phyloP scores from a whole-genome alignment of 2,113 vertebrate species.

The Campylomormyrus numenius region DNA sequence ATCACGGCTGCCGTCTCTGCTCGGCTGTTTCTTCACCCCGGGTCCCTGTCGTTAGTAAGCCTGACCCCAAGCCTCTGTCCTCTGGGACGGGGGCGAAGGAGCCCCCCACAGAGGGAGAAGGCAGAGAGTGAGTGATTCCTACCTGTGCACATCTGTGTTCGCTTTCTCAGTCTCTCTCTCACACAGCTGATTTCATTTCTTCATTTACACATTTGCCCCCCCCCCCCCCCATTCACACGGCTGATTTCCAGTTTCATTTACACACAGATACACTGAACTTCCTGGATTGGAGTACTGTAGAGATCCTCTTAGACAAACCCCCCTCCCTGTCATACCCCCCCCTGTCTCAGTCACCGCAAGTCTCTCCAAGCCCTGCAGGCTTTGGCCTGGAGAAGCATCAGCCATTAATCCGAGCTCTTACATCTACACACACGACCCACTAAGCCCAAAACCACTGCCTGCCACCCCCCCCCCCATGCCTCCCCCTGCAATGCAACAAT shows the following conservation, averaged over 20 bases:
- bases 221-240: background rate
- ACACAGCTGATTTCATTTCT: slow-evolving; percentile 16
- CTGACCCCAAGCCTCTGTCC: background rate
- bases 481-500: background rate
- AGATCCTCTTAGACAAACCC: background rate
- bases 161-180: slow-evolving; percentile 25
- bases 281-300: background rate
- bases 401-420: background rate
- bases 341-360: background rate
- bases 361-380: background rate
- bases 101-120: background rate
- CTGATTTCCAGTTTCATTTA: background rate
- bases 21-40: background rate
- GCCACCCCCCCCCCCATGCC: background rate
- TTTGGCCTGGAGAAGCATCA: background rate
- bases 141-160: background rate
- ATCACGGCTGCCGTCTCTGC: background rate
- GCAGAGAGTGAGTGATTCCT: background rate
- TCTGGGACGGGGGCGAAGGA: background rate
- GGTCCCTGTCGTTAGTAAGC: background rate
- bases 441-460: background rate
- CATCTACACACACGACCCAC: background rate
- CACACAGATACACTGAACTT: background rate
- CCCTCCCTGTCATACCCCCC: background rate
- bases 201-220: background rate